Evolutionary conservation across 2,797 vertebrate genomes (phyloP).

Genomic region (Glyptemys insculpta): DNA sequence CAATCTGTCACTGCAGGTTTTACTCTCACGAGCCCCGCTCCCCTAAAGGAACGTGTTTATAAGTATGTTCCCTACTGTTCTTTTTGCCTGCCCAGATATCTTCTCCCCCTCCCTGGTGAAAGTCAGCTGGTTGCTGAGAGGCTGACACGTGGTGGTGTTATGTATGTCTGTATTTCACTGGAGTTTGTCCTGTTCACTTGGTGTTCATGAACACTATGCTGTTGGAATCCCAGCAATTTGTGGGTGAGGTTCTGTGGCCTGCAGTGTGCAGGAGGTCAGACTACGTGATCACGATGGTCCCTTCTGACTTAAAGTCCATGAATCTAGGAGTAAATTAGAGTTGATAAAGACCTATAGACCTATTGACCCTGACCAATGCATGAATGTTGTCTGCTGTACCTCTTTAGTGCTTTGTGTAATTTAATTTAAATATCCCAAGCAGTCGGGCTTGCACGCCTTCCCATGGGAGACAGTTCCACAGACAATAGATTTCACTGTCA

Average conservation of each 20-base stretch:
- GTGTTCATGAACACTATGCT: not conserved
- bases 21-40: not conserved
- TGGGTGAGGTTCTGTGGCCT: too few species aligned
- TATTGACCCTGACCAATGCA: not conserved
- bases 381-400: not conserved
- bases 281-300: too few species aligned
- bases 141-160: not conserved
- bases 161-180: not conserved
- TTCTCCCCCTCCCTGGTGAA: not conserved
- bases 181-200: not conserved
- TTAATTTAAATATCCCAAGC: not conserved
- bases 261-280: too few species aligned
- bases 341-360: not conserved
- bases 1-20: not conserved
- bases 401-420: not conserved
- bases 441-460: not conserved
- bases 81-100: not conserved
- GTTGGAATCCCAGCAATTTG: not conserved
- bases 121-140: not conserved
- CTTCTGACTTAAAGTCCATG: too few species aligned
- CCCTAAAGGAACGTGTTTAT: not conserved
- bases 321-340: not conserved
- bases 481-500: not conserved
- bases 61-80: not conserved
- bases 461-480: not conserved